A percentile compares a stretch with the other conserved stretches of the same genome.
Conservation (phyloP, 2,888 invertebrate species). For the Oxyteleia sp. region DNA sequence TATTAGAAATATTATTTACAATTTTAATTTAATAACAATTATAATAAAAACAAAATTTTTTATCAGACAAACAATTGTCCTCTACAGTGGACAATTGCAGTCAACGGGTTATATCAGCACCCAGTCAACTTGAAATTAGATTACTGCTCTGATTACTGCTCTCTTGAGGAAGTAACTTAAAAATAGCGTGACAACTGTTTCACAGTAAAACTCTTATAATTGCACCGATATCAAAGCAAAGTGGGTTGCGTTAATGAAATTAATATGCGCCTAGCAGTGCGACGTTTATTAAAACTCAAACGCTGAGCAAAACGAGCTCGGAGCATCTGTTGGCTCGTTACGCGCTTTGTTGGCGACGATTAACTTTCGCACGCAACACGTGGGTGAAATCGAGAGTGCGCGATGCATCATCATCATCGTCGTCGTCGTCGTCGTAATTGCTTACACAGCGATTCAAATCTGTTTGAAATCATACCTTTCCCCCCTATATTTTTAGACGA, state of each 20-base stretch:
- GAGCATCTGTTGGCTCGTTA: constrained; percentile 45
- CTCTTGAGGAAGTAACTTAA: too few relatives aligned
- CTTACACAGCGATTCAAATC: constrained; percentile 16
- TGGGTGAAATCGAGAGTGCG: constrained; percentile 73
- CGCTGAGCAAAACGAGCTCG: constrained; percentile 13
- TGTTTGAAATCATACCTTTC: not conserved
- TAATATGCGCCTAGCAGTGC: not conserved
- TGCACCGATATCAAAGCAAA: too few relatives aligned
- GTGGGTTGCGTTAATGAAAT: not conserved
- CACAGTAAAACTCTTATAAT: too few relatives aligned
- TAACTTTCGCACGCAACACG: constrained; percentile 72
- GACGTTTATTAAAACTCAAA: constrained; percentile 29
- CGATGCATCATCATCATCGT: constrained; percentile 42
- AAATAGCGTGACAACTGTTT: too few relatives aligned
- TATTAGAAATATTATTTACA: too few relatives aligned
- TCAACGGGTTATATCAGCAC: too few relatives aligned
- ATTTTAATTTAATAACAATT: too few relatives aligned
- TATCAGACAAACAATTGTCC: too few relatives aligned
- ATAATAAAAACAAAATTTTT: too few relatives aligned
- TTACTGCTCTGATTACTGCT: too few relatives aligned
- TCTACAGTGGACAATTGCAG: too few relatives aligned
- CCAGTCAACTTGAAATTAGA: too few relatives aligned
- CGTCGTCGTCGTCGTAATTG: constrained; percentile 21
- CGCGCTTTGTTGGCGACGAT: constrained; percentile 62
- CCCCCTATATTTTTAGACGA: not conserved